Evolutionary conservation across 2,797 vertebrate species (phyloP).

Genomic region (Lacerta bilineata): DNA sequence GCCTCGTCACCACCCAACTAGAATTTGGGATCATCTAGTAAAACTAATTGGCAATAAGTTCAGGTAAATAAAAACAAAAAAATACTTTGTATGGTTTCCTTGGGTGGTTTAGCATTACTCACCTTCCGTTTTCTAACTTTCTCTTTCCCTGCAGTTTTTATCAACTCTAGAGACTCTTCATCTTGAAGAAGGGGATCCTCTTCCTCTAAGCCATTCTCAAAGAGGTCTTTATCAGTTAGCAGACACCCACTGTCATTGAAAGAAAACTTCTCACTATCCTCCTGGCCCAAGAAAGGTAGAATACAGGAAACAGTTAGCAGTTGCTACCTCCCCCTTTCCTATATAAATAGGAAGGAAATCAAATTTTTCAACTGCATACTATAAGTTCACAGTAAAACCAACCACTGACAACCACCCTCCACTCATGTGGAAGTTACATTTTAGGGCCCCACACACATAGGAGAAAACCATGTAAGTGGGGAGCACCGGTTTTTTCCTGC

Average conservation of each 20-base stretch:
- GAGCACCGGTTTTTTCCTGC: too few relatives aligned
- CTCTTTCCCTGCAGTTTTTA: slow-evolving; percentile 85
- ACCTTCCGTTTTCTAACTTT: slow-evolving; percentile 88
- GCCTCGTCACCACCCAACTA: neutral
- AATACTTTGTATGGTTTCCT: neutral
- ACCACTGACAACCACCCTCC: too few relatives aligned
- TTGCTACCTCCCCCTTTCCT: neutral
- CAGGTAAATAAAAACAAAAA: neutral
- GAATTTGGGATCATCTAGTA: neutral
- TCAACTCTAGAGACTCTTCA: slow-evolving; percentile 90
- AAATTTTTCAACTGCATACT: too few relatives aligned
- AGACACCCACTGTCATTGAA: slow-evolving; percentile 94
- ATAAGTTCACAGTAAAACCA: too few relatives aligned
- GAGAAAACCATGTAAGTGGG: too few relatives aligned
- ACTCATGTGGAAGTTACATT: too few relatives aligned
- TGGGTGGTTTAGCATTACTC: neutral
- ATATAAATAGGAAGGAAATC: too few relatives aligned
- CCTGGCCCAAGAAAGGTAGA: slow-evolving; percentile 60
- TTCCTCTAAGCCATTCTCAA: slow-evolving; percentile 89
- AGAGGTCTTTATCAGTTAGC: slow-evolving; percentile 91
- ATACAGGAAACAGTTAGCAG: neutral
- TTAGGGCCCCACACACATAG: too few relatives aligned
- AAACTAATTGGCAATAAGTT: neutral
- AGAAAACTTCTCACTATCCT: slow-evolving; percentile 68
- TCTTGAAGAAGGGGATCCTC: slow-evolving; percentile 72